phyloP scores from a whole-genome alignment of 2,888 invertebrate species.

The Netelia inedita region DNA sequence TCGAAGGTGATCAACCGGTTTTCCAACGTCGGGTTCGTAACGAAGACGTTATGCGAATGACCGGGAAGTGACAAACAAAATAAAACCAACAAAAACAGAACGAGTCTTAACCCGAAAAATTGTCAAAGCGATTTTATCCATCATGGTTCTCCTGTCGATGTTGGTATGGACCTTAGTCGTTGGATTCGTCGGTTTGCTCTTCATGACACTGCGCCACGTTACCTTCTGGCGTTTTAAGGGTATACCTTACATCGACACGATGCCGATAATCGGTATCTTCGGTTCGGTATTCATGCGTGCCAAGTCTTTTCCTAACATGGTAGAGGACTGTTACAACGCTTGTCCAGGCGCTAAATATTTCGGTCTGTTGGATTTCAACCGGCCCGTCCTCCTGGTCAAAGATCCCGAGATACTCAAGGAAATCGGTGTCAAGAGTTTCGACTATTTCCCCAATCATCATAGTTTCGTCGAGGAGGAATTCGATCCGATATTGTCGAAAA shows the following conservation, averaged over 20 bases:
- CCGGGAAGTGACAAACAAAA: too few relatives aligned
- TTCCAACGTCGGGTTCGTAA: too few relatives aligned
- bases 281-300: conserved; percentile 63
- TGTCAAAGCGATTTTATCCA: background rate
- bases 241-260: conserved; percentile 61
- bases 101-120: background rate
- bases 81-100: too few relatives aligned
- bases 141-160: conserved; percentile 32
- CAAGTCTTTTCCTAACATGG: conserved; percentile 41
- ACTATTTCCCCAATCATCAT: conserved; percentile 75
- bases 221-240: conserved; percentile 73
- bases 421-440: conserved; percentile 76
- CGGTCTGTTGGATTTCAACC: conserved; percentile 73
- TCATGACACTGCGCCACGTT: conserved; percentile 23
- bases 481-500: conserved; percentile 75
- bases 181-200: conserved; percentile 29
- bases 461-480: conserved; percentile 71
- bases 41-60: too few relatives aligned
- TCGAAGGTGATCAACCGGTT: too few relatives aligned
- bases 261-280: conserved; percentile 67
- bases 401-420: conserved; percentile 78
- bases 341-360: conserved; percentile 68
- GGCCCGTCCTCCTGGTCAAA: conserved; percentile 74
- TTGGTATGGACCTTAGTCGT: conserved; percentile 47
- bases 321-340: conserved; percentile 40